Conservation (phyloP, 2,888 invertebrate genomes). For the Podabrus alpinus region DNA sequence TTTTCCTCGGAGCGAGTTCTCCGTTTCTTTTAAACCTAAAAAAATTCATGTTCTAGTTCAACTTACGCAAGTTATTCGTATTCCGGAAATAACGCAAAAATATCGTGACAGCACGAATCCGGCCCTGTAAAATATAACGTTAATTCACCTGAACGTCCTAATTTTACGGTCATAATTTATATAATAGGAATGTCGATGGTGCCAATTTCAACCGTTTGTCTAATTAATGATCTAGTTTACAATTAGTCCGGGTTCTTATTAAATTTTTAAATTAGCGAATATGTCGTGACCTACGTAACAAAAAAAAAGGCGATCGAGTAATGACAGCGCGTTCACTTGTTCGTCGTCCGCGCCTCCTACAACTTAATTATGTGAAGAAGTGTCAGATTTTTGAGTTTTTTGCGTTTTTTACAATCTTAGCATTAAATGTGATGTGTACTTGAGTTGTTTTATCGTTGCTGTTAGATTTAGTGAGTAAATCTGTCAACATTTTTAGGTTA, state of each 20-base stretch:
- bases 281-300: not conserved
- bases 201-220: not conserved
- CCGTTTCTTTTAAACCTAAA: no score
- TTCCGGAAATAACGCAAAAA: not conserved
- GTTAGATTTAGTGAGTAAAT: slow-evolving; percentile 26
- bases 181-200: not conserved
- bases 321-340: slow-evolving; percentile 32
- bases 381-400: slow-evolving; percentile 36
- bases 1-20: no score
- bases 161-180: not conserved
- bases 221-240: not conserved
- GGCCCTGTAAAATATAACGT: not conserved
- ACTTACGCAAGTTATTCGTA: no score
- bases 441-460: slow-evolving; percentile 7
- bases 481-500: slow-evolving; percentile 1
- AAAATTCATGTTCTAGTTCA: no score
- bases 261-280: not conserved
- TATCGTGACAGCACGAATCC: not conserved
- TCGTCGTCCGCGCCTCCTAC: slow-evolving; percentile 38
- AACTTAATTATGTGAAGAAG: slow-evolving; percentile 41
- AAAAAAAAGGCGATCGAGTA: not conserved
- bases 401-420: slow-evolving; percentile 32
- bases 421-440: slow-evolving; percentile 36
- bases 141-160: not conserved
- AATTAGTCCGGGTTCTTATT: not conserved